phyloP scores from a whole-genome alignment of 2,797 vertebrate species.

The Anomalospiza imberbis region DNA sequence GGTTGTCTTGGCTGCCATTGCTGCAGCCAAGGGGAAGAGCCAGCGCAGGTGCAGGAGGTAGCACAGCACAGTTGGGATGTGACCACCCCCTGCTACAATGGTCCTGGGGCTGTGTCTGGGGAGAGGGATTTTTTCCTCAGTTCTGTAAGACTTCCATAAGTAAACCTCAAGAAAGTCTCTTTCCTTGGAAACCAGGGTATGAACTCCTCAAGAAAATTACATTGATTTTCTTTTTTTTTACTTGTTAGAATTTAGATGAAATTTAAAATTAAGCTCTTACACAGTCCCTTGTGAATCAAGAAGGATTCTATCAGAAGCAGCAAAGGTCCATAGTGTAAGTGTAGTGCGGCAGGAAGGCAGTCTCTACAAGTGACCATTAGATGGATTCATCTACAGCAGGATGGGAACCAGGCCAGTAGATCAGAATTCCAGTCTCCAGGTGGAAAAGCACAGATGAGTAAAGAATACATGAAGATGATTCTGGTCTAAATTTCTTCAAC shows the following conservation, averaged over 20 bases:
- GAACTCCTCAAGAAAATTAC: background rate
- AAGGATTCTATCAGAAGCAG: background rate
- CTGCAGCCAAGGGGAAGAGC: background rate
- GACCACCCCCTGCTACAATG: rapidly evolving
- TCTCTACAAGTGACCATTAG: rapidly evolving
- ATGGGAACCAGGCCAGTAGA: background rate
- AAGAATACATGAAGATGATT: background rate
- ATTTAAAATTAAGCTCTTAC: background rate
- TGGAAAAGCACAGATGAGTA: background rate
- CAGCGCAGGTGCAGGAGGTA: rapidly evolving
- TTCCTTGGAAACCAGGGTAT: background rate
- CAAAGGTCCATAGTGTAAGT: background rate
- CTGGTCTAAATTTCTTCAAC: background rate
- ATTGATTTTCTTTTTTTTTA: background rate
- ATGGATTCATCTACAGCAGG: background rate
- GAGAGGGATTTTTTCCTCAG: background rate
- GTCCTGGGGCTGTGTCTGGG: background rate
- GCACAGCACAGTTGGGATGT: rapidly evolving
- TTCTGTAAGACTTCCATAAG: background rate
- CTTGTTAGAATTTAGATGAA: background rate
- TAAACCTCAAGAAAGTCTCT: background rate
- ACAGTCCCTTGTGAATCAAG: background rate
- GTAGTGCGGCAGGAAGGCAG: background rate
- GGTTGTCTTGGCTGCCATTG: background rate
- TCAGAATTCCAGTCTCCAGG: background rate